Base-by-base conservation (phyloP, 1,140 invertebrate species). In the Geopemphigus sp. region DNA sequence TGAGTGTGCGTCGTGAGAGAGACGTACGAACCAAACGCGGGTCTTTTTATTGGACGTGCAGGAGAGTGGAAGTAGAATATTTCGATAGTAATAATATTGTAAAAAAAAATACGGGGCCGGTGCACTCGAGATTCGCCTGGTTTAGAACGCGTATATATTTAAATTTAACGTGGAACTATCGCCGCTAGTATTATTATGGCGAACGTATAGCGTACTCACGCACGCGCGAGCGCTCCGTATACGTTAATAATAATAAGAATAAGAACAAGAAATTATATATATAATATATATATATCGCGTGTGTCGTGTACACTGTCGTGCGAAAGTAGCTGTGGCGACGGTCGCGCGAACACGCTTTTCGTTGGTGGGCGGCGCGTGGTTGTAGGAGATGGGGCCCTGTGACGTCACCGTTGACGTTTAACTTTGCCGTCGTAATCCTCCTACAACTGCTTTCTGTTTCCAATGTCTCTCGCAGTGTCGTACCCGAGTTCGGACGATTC, bases 381-480 rank as follows among this genome's bases (percentile, higher is more conserved):
- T 57, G 74, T 78, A 78, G 74, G 74, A 50, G 74, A 63, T 63
- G 74, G 24, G 29, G 32, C 32, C 10, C 8, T 17, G 74, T 78
- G 74, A 78, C 74, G 74, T 78, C 74, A 78, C 22, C n/a, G 57
- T 78, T 45, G 57, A 78, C 74, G 74, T 78, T 45, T 39, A 47
- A 19, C 74, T 59, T 47, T 61, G 45, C 39, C 2, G 74, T 22
- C 74, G 56, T 22, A 32, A 63, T 78, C 45, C 74, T 78, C 74
- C 57, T 24, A 78, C 61, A 76, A 78, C 74, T 45, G 74, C 68
- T 78, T 78, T 78, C 74, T 32, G 74, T 59, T 47, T 61, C 39
- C 74, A 59, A 47, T 59, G 72, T 14, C 54, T 56, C 72, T 53
- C 50, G 47, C 68, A 72, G 68, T 72, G 19, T 24, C 47, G 54